Percentiles rank a stretch among this genome's conserved stretches.
Evolutionary conservation across 2,888 invertebrate species (phyloP).

Genomic region (Drosophila nr. medialis): DNA sequence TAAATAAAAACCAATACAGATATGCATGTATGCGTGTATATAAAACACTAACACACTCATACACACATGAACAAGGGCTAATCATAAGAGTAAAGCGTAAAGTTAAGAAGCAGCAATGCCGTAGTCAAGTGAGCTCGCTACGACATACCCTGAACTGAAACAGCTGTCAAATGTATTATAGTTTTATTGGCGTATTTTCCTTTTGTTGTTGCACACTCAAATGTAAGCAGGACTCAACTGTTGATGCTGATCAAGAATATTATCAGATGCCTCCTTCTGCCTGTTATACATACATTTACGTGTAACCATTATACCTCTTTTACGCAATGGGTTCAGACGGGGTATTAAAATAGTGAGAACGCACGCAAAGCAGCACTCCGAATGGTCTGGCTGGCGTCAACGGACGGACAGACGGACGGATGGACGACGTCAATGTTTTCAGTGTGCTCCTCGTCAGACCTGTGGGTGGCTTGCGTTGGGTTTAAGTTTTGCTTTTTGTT

Average conservation of each 20-base stretch:
- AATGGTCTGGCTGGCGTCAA: conserved; percentile 21
- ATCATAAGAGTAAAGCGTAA: not conserved
- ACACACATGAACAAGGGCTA: conserved; percentile 8
- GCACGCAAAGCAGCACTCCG: conserved; percentile 1
- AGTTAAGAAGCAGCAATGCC: not conserved
- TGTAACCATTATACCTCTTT: not conserved
- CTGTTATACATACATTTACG: not conserved
- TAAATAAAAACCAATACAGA: conserved; percentile 49
- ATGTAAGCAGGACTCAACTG: not conserved
- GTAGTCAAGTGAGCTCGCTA: not conserved
- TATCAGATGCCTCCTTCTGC: not conserved
- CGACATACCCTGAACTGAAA: not conserved
- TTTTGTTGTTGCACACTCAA: not conserved
- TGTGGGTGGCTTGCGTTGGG: conserved; percentile 15
- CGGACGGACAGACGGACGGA: not conserved
- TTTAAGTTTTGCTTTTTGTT: conserved; percentile 25
- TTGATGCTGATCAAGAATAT: not conserved
- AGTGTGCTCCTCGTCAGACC: conserved; percentile 3
- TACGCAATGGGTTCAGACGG: not conserved
- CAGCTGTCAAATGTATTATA: not conserved
- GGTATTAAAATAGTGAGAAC: not conserved
- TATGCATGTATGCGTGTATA: conserved; percentile 1
- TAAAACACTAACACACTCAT: not conserved
- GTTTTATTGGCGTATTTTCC: not conserved
- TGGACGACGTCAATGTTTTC: conserved; percentile 2